Evolutionary conservation across 2,797 vertebrate genomes (phyloP).

Genomic region (Gymnoscopelus microlampas): DNA sequence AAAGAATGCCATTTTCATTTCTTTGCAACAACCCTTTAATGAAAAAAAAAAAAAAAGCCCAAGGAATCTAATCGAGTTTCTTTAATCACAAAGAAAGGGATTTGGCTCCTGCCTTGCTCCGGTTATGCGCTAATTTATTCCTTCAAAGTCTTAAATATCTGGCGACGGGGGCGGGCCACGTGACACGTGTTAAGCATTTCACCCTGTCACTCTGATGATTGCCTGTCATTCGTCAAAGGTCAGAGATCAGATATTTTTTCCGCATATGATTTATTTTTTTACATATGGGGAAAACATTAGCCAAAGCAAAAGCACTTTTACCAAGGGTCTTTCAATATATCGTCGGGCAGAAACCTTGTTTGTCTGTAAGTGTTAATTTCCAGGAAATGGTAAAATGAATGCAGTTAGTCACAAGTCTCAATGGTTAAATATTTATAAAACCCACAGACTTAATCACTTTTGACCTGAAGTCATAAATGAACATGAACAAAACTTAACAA

Average conservation of each 20-base stretch:
- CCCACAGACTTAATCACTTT: no score
- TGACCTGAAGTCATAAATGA: no score
- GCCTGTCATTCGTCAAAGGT: conserved; percentile 62
- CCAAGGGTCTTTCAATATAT: no score
- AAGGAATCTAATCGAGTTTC: conserved; percentile 61
- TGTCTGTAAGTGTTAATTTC: no score
- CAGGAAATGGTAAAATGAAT: no score
- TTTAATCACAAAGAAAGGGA: conserved; percentile 69
- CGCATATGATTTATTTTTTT: neutral
- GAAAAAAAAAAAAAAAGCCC: conserved; percentile 39
- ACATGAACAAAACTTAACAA: no score
- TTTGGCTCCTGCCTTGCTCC: conserved; percentile 59
- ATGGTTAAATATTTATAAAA: no score
- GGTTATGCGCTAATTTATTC: conserved; percentile 67
- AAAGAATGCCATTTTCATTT: conserved; percentile 54
- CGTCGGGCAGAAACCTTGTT: no score
- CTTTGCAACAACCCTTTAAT: conserved; percentile 38
- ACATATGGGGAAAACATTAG: conserved; percentile 15
- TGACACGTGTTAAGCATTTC: conserved; percentile 58
- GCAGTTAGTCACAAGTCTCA: no score
- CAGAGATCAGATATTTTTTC: conserved; percentile 43
- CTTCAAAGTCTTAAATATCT: conserved; percentile 74
- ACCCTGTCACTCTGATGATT: conserved; percentile 49
- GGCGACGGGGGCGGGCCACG: conserved; percentile 62
- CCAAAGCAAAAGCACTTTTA: conserved; percentile 2